Evolutionary conservation across 2,797 vertebrate species (phyloP), one percentile per base, ranked within the genome.

Genomic region (Sebastes iracundus): DNA sequence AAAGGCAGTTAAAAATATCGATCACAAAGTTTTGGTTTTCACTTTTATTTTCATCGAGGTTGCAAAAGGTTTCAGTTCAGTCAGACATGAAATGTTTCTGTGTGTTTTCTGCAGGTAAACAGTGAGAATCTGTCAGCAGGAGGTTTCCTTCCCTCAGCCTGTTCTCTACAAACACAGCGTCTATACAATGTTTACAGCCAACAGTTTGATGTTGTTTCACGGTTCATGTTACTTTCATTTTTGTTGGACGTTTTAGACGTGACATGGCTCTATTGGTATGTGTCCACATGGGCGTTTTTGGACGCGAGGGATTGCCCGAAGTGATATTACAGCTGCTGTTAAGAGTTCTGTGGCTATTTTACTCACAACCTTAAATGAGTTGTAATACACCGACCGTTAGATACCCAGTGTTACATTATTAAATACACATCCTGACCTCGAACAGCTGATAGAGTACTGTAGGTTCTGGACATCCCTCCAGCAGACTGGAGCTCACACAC

Each of bases 1-100:
- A 35, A 56, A 59, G 30, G 30, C 23, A 16, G 16, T 55, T 81
- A 62, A 20, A 76, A 78, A 75, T 22, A 65, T 25, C 0, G 7
- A 69, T 27, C 27, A 1, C n/a, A 28, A 16, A 65, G 23, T 66
- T 79, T 32, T 14, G n/a, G n/a, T 46, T 23, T 35, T 49, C 13
- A 10, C 13, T 52, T 67, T 82, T 23, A 9, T 69, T 23, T 61
- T 58, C 58, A 25, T 5, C 1, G 6, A 23, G 22, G 28, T 66
- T 32, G 32, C 9, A 10, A 20, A 5, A 62, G n/a, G 10, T 49
- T 46, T 23, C 11, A 32, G 46, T 20, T 49, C 30, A 61, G 42
- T 0, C 56, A 3, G 59, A 58, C 10, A 22, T 6, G 7, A 38
- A 16, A 18, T 1, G 7, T 16, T 56, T 14, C 12, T 14, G 10